Evolutionary conservation across 2,888 invertebrate species (phyloP).

Genomic region (Lasioglossum lativentre): DNA sequence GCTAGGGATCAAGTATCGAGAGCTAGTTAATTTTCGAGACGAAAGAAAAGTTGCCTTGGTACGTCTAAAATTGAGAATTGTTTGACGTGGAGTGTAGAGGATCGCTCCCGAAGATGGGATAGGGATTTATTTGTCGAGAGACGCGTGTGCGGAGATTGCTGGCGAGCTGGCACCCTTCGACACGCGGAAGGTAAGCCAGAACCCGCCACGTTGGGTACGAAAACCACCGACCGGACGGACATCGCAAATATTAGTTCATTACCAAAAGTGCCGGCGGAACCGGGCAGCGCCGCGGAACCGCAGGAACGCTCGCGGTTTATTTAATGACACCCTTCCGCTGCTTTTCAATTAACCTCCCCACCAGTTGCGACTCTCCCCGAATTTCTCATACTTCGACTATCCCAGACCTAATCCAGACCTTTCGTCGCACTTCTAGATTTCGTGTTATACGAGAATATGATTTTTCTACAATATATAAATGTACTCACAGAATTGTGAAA

Average conservation of each 20-base stretch:
- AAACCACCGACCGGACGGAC: slow-evolving; percentile 72
- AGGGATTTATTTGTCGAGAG: slow-evolving; percentile 37
- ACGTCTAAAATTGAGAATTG: neutral
- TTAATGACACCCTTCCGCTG: slow-evolving; percentile 76
- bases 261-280: slow-evolving; percentile 82
- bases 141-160: neutral
- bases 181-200: slow-evolving; percentile 48
- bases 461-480: no score
- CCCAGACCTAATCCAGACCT: neutral
- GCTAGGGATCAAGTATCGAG: neutral
- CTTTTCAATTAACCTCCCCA: slow-evolving; percentile 74
- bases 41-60: neutral
- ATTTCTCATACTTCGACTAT: neutral
- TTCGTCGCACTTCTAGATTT: neutral
- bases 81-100: neutral
- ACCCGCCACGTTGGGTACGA: slow-evolving; percentile 30
- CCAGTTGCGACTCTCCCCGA: neutral
- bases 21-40: neutral
- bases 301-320: slow-evolving; percentile 76
- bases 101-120: neutral
- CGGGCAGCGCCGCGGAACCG: slow-evolving; percentile 64
- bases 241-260: slow-evolving; percentile 85
- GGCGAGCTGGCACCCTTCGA: slow-evolving; percentile 23
- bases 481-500: no score
- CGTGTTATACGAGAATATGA: neutral